Evolutionary conservation across 2,888 invertebrate genomes (phyloP).

Genomic region (Dastarcus helophoroides): DNA sequence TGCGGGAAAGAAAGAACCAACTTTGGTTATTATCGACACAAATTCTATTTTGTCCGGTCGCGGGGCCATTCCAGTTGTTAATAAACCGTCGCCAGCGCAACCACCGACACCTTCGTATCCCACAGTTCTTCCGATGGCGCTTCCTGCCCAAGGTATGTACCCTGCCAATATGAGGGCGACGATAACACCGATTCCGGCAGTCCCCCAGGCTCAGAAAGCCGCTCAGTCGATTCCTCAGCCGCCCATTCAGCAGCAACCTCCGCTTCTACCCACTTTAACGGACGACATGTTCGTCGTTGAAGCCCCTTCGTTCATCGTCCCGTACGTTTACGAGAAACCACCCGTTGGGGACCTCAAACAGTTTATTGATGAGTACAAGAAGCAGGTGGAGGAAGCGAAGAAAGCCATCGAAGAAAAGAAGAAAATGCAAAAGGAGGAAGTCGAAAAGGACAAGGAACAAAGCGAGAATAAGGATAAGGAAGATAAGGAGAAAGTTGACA

Average conservation of each 20-base stretch:
- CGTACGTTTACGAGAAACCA: constrained; percentile 86
- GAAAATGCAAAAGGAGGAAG: no score
- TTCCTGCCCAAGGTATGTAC: constrained; percentile 54
- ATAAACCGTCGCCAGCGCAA: constrained; percentile 23
- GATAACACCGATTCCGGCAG: constrained; percentile 42
- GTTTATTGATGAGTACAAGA: constrained; percentile 52
- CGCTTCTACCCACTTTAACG: constrained; percentile 69
- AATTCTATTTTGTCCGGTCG: constrained; percentile 58
- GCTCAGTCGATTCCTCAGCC: constrained; percentile 19
- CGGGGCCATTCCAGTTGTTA: constrained; percentile 41
- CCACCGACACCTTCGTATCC: constrained; percentile 31
- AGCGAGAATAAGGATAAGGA: constrained; percentile 26
- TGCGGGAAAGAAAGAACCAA: constrained; percentile 56
- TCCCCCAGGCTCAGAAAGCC: constrained; percentile 18
- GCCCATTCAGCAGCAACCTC: constrained; percentile 36
- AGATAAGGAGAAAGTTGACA: constrained; percentile 29
- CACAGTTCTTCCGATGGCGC: constrained; percentile 39
- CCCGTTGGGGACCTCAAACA: constrained; percentile 67
- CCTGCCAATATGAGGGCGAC: constrained; percentile 48
- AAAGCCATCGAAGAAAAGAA: constrained; percentile 27
- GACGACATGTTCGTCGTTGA: constrained; percentile 90
- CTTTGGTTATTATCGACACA: constrained; percentile 68
- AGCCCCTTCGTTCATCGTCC: constrained; percentile 86
- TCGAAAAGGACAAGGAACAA: constrained; percentile 28
- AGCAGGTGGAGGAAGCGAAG: constrained; percentile 45